phyloP scores from a whole-genome alignment of 2,797 vertebrate species.

The Huso huso region DNA sequence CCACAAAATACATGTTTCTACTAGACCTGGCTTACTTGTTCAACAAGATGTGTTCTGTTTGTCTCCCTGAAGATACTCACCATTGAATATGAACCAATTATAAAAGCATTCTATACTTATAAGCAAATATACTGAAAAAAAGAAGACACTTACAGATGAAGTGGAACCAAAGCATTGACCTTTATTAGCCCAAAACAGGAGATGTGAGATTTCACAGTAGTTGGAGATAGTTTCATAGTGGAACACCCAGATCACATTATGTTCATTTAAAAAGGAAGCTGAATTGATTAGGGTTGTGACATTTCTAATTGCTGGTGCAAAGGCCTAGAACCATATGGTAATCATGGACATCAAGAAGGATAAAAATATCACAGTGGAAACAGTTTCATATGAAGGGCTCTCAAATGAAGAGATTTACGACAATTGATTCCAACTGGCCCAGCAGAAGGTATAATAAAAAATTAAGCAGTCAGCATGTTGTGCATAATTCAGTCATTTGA shows the following conservation, averaged over 20 bases:
- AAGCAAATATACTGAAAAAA: no score
- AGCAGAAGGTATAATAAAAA: slow-evolving; percentile 41
- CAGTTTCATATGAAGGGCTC: slow-evolving; percentile 29
- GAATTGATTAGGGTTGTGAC: slow-evolving; percentile 27
- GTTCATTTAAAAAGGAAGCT: slow-evolving; percentile 12
- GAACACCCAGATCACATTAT: slow-evolving; percentile 27
- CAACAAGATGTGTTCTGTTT: no score
- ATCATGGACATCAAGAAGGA: slow-evolving; percentile 28
- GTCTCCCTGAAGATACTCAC: no score
- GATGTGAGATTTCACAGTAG: slow-evolving; percentile 30
- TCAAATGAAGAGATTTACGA: slow-evolving; percentile 30
- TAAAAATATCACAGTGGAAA: slow-evolving; percentile 23
- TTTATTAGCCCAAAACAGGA: slow-evolving; percentile 21
- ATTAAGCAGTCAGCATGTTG: slow-evolving; percentile 34
- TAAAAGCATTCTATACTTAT: no score
- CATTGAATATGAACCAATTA: no score
- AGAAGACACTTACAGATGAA: no score
- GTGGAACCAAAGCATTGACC: slow-evolving; percentile 20
- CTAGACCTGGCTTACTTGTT: no score
- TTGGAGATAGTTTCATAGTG: slow-evolving; percentile 36
- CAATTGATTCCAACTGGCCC: slow-evolving; percentile 30
- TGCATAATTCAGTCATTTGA: slow-evolving; percentile 12
- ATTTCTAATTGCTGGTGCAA: slow-evolving; percentile 20
- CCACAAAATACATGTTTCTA: no score
- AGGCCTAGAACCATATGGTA: slow-evolving; percentile 20